Conservation (phyloP, 2,888 invertebrate species). For the Spisula solida region DNA sequence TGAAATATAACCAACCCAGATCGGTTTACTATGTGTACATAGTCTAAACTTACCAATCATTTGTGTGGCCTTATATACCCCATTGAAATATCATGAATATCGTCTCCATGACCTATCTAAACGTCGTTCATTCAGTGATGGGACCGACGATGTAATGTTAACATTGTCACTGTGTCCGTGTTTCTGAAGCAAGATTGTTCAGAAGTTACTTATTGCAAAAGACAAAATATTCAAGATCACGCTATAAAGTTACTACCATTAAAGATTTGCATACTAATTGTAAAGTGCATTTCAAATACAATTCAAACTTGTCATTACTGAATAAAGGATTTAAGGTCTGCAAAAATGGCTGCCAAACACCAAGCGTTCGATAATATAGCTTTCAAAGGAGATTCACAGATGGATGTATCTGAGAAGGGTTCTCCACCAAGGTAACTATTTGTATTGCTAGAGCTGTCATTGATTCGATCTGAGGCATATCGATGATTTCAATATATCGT, state of each 20-base stretch:
- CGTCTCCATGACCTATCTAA: too few species aligned
- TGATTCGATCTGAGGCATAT: too few species aligned
- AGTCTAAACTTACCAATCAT: too few species aligned
- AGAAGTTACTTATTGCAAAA: neutral
- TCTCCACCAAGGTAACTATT: neutral
- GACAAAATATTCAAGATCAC: neutral
- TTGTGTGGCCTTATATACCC: too few species aligned
- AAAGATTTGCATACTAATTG: neutral
- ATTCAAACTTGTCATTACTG: neutral
- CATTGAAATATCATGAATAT: too few species aligned
- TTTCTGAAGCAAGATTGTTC: neutral
- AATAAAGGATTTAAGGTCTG: neutral
- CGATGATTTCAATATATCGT: too few species aligned
- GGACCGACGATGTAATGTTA: neutral
- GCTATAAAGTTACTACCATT: neutral
- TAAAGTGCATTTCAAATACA: neutral
- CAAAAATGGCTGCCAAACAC: neutral
- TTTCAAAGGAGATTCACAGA: neutral
- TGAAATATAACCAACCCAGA: too few species aligned
- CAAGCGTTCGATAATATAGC: constrained; percentile 5
- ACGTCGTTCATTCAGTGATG: neutral
- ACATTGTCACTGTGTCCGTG: neutral
- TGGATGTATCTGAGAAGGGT: neutral
- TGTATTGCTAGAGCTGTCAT: too few species aligned
- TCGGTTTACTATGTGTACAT: too few species aligned